Conservation (phyloP, 2,888 invertebrate genomes). For the Tromatobia lineatoria region DNA sequence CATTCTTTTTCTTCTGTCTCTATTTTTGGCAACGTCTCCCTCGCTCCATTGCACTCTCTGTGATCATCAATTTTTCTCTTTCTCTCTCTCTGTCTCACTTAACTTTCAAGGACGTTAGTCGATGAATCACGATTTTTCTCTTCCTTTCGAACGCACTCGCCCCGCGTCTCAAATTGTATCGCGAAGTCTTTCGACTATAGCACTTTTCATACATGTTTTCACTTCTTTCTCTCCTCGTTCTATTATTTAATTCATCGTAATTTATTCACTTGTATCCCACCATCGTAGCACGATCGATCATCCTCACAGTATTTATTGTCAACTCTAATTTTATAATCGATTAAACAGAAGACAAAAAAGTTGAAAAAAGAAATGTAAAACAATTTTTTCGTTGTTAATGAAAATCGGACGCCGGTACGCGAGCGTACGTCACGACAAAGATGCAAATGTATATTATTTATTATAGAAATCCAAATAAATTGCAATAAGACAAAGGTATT, state of each 20-base stretch:
- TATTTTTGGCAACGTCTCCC: conserved; percentile 2
- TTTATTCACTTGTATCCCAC: conserved; percentile 61
- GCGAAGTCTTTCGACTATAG: not conserved
- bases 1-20: not conserved
- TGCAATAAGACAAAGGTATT: conserved; percentile 37
- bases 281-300: conserved; percentile 73
- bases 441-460: conserved; percentile 69
- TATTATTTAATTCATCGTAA: conserved; percentile 47
- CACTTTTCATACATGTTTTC: conserved; percentile 22
- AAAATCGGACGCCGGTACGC: conserved; percentile 22
- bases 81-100: conserved; percentile 20
- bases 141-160: conserved; percentile 2
- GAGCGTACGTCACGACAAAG: conserved; percentile 44
- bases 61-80: conserved; percentile 53
- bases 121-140: conserved; percentile 13
- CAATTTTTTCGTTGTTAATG: conserved; percentile 50
- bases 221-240: conserved; percentile 24
- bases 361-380: conserved; percentile 54
- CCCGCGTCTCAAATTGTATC: conserved; percentile 15
- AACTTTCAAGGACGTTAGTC: conserved; percentile 10
- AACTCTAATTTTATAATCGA: conserved; percentile 59
- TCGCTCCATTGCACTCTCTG: conserved; percentile 53
- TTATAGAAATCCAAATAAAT: conserved; percentile 63
- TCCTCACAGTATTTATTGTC: conserved; percentile 72
- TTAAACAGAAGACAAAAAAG: conserved; percentile 35